Evolutionary conservation across 2,888 invertebrate genomes (phyloP).

Genomic region (Lobophora halterata): DNA sequence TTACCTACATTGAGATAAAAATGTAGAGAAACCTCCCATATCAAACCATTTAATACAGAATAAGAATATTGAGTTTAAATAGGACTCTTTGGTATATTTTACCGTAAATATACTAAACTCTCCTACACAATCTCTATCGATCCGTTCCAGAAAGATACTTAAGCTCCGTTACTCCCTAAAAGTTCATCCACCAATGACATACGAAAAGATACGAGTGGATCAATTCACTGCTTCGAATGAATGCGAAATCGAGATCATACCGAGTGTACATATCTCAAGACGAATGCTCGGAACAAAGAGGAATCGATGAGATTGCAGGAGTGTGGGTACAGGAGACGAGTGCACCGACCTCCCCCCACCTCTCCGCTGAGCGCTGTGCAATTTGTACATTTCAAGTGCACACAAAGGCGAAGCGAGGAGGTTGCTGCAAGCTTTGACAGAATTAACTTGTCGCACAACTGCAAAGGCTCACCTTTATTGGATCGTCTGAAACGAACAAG

Average conservation of each 20-base stretch:
- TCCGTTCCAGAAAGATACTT: constrained; percentile 7
- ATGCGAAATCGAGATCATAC: constrained; percentile 72
- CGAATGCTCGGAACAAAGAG: constrained; percentile 76
- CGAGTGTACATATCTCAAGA: constrained; percentile 69
- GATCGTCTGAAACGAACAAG: constrained; percentile 41
- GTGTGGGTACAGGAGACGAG: constrained; percentile 61
- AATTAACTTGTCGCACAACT: constrained; percentile 76
- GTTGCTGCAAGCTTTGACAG: constrained; percentile 77
- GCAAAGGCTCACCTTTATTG: constrained; percentile 70
- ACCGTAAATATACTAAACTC: no score
- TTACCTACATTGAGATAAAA: constrained; percentile 19
- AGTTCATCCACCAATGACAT: constrained; percentile 16
- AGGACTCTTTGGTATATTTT: not conserved
- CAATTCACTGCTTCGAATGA: constrained; percentile 49
- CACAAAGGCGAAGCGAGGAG: constrained; percentile 77
- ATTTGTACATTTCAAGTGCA: constrained; percentile 81
- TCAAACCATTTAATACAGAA: not conserved
- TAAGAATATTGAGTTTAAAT: not conserved
- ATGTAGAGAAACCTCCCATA: constrained; percentile 3
- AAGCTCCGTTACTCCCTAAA: constrained; percentile 8
- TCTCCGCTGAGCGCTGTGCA: constrained; percentile 70
- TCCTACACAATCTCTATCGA: constrained; percentile 3
- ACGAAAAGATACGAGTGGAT: constrained; percentile 42
- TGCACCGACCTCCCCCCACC: constrained; percentile 71
- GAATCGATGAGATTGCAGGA: constrained; percentile 72